These are phyloP conservation scores for Cygnus atratus DNA, from an alignment of 2,113 vertebrate genomes.

Conservation along the genomic window DNA sequence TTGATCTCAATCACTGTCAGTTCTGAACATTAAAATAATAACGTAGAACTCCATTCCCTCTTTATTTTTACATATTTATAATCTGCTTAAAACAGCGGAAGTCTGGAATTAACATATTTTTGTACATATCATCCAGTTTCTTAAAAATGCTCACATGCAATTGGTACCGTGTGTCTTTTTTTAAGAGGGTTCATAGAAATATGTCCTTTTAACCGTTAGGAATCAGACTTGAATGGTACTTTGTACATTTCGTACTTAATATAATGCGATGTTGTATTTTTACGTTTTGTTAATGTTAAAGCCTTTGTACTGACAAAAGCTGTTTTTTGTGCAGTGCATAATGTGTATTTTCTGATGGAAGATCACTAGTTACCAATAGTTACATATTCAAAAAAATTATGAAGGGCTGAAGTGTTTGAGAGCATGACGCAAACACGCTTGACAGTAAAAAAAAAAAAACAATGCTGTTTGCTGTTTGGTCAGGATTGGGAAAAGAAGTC, in stretches of 20 bases:
- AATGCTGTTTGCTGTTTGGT: not conserved
- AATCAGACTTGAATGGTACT: not conserved
- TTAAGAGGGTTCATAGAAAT: not conserved
- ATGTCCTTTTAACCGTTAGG: not conserved
- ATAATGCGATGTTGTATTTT: not conserved
- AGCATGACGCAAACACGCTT: not conserved
- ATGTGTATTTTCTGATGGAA: not conserved
- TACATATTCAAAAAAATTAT: not conserved
- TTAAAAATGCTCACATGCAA: conserved; percentile 3
- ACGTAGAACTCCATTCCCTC: conserved; percentile 3
- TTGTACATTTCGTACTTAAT: not conserved
- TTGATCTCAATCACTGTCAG: conserved; percentile 62
- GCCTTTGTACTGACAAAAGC: not conserved
- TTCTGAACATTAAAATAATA: conserved; percentile 43
- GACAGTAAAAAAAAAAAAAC: not conserved
- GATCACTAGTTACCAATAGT: not conserved
- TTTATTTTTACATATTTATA: not conserved
- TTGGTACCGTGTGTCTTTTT: not conserved
- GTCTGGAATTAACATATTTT: conserved; percentile 1
- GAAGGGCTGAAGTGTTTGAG: not conserved
- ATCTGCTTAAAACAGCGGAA: conserved; percentile 8
- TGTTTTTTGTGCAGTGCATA: not conserved
- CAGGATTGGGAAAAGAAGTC: not conserved
- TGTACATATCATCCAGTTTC: not conserved
- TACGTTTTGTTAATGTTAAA: not conserved